These are phyloP conservation scores for Onchidella celtica DNA, from an alignment of 2,888 invertebrate species.

Conservation along the genomic window DNA sequence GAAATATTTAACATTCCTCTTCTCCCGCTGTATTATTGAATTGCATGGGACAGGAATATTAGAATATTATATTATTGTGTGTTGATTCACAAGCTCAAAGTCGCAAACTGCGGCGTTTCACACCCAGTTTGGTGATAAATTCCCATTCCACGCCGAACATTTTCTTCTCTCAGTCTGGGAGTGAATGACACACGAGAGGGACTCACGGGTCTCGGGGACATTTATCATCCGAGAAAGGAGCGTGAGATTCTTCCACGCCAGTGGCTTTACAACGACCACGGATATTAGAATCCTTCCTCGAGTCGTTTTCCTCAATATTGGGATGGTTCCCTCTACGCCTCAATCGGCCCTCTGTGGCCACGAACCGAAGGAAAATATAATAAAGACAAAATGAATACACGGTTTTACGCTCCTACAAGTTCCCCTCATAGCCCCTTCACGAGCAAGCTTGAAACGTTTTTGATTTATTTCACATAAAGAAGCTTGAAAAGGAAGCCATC, in stretches of 20 bases:
- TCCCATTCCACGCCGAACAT: constrained; percentile 16
- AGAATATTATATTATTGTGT: background rate
- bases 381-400: constrained; percentile 49
- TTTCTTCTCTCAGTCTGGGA: constrained; percentile 9
- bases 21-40: too few species aligned
- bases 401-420: constrained; percentile 44
- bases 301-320: constrained; percentile 49
- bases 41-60: too few species aligned
- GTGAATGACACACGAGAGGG: constrained; percentile 26
- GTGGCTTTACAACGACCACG: constrained; percentile 40
- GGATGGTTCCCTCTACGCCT: constrained; percentile 40
- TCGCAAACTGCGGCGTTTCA: constrained; percentile 33
- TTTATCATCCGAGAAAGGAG: constrained; percentile 39
- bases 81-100: constrained; percentile 8
- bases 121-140: constrained; percentile 26
- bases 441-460: constrained; percentile 18
- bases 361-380: constrained; percentile 48
- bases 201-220: constrained; percentile 29
- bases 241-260: constrained; percentile 45
- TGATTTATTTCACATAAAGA: constrained; percentile 48
- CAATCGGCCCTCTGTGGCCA: constrained; percentile 36
- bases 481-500: constrained; percentile 29
- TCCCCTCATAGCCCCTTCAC: constrained; percentile 39
- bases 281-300: constrained; percentile 47
- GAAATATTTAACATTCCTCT: too few species aligned